Percentiles rank a stretch among this genome's conserved stretches.
Conservation (phyloP, 1,140 invertebrate genomes). For the Babylonia areolata region DNA sequence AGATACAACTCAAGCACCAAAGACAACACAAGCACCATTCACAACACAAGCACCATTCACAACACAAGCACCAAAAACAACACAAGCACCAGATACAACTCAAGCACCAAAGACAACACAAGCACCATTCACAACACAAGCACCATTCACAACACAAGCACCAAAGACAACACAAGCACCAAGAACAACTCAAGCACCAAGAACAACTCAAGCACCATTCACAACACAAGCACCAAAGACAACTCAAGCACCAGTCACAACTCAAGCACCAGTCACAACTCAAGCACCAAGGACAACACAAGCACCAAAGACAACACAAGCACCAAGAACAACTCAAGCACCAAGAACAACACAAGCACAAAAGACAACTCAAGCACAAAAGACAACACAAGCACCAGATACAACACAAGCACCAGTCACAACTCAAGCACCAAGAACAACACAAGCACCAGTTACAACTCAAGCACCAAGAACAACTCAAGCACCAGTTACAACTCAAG, state of each 20-base stretch:
- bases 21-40: constrained; percentile 9
- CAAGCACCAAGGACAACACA: constrained; percentile 14
- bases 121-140: not conserved
- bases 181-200: constrained; percentile 10
- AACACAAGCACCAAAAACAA: constrained; percentile 16
- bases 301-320: not conserved
- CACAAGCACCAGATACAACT: constrained; percentile 4
- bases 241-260: not conserved
- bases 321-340: not conserved
- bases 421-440: not conserved
- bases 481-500: not conserved
- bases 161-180: constrained; percentile 19
- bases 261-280: not conserved
- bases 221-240: constrained; percentile 2
- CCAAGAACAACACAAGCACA: not conserved
- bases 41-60: constrained; percentile 17
- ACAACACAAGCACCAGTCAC: not conserved
- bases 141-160: not conserved
- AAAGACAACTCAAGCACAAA: not conserved
- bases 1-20: not conserved
- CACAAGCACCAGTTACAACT: not conserved
- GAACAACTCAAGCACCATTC: not conserved
- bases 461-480: not conserved
- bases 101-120: constrained; percentile 16
- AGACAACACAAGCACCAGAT: not conserved